Percentiles rank a stretch among this genome's conserved stretches.
These are phyloP conservation scores for Apamea monoglypha DNA, from an alignment of 2,888 invertebrate genomes.

Conservation along the genomic window DNA sequence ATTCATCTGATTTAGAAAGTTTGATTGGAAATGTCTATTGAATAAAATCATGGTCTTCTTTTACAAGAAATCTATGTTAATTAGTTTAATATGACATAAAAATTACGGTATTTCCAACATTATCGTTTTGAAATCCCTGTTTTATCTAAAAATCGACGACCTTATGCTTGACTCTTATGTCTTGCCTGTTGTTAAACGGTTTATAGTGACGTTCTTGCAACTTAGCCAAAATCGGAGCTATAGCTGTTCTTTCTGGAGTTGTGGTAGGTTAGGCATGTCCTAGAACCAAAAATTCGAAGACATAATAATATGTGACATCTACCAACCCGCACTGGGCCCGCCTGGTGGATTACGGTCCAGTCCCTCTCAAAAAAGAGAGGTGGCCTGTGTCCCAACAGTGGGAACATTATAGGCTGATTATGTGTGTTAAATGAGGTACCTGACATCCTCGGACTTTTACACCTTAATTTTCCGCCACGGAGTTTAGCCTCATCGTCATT, in stretches of 20 bases:
- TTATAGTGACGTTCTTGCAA: neutral
- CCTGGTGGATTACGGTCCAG: too few species aligned
- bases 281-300: too few species aligned
- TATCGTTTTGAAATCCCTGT: slow-evolving; percentile 10
- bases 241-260: neutral
- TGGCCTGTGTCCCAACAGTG: too few species aligned
- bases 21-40: slow-evolving; percentile 46
- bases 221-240: neutral
- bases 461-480: too few species aligned
- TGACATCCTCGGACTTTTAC: neutral
- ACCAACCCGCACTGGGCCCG: too few species aligned
- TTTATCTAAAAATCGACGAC: neutral
- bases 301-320: too few species aligned
- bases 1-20: slow-evolving; percentile 63
- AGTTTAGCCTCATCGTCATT: neutral
- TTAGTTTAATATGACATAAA: slow-evolving; percentile 26
- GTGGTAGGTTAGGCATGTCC: neutral
- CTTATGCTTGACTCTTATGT: neutral
- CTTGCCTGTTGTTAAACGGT: neutral
- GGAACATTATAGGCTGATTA: too few species aligned
- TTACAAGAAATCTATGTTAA: slow-evolving; percentile 52
- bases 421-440: too few species aligned
- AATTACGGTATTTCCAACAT: slow-evolving; percentile 15
- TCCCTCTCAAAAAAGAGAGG: too few species aligned
- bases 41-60: slow-evolving; percentile 40